Evolutionary conservation across 2,888 invertebrate genomes (phyloP), one percentile per base, ranked within the genome.

Genomic region (Lysandra coridon): DNA sequence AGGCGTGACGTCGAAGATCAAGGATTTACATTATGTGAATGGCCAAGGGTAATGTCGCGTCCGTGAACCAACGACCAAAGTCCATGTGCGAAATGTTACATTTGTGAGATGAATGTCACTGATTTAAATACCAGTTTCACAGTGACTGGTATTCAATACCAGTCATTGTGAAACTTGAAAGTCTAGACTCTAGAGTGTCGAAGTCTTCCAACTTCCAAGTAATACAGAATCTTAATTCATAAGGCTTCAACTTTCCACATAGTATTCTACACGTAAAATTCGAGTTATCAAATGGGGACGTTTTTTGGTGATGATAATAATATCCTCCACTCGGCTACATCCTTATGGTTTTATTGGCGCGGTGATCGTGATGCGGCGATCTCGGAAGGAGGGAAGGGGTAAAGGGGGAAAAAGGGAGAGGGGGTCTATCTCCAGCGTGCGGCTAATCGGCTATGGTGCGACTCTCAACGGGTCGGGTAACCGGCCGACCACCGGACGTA

Each of bases 401-500:
- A 37, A 37, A 33, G 37, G 33, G 33, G 69, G 23, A 23, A 6
- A 64, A 7, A 53, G 33, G 4, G 69, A 12, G 64, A 7, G 12
- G 69, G 69, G 12, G 4, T 62, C 64, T 30, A 64, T 69, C 69
- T 37, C 69, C 69, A 69, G 69, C 30, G 33, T 69, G 49, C 49
- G 10, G 23, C 44, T 23, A 23, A 23, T 23, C 23, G 23, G 23
- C 23, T 23, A 23, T 23, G 23, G 33, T 69, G 49, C 49, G 10
- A 14, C 44, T 23, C 49, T 12, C 44, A 49, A 49, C 49, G 57
- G 57, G n/a, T 79, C 74, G 49, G 44, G 75, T 79, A 76, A 60
- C 75, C 62, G 44, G 62, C 78, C 40, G 73, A 74, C 81, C 80
- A 80, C 81, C 83, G 83, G 83, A 83, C 80, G 83, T 83, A 81